Base-by-base conservation (phyloP, 2,888 invertebrate species). In the Sympetrum striolatum region DNA sequence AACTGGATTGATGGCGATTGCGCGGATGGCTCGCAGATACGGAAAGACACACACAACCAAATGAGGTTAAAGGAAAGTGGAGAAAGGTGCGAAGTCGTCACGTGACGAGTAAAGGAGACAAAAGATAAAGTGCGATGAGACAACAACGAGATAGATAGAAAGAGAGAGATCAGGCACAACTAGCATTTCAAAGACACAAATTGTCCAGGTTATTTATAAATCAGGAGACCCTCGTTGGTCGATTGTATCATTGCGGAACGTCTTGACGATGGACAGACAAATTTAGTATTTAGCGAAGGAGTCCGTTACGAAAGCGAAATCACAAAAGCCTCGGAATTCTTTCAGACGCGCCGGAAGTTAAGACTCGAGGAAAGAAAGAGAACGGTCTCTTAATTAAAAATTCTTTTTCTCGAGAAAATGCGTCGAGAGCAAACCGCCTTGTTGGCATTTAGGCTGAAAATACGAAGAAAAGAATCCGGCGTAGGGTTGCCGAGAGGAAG, bases 381-480 rank as follows among this genome's bases (percentile, higher is more conserved):
- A 58, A 58, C 60, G 58, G 37, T 58, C 37, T 35, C 64, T 58
- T n/a, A 60, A 60, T 86, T 86, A 86, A 60, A 60, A 60, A 86
- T 86, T 86, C 86, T 86, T 86, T 86, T 86, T 60, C 39, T 86
- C 86, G 64, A 37, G 64, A 86, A 18, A 60, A 86, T 35, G 18
- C 58, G 18, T 48, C 58, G 31, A 48, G 81, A 58, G 82, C 35
- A 80, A 35, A 18, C 35, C 82, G 44, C 18, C 82, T 58, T 58
- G 86, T 37, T 86, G 86, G 64, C 86, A 86, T 86, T 64, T 86
- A 64, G 39, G 35, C n/a, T 60, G 31, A 64, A 64, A 60, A 37
- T 0, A n/a, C 37, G 60, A n/a, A 86, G 58, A 80, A 82, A 82
- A 58, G 58, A 58, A 58, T 60, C 31, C 82, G 31, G 15, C 6